Evolutionary conservation across 2,888 invertebrate species (phyloP), one percentile per base, ranked within the genome.

Genomic region (Erpobdella octoculata): DNA sequence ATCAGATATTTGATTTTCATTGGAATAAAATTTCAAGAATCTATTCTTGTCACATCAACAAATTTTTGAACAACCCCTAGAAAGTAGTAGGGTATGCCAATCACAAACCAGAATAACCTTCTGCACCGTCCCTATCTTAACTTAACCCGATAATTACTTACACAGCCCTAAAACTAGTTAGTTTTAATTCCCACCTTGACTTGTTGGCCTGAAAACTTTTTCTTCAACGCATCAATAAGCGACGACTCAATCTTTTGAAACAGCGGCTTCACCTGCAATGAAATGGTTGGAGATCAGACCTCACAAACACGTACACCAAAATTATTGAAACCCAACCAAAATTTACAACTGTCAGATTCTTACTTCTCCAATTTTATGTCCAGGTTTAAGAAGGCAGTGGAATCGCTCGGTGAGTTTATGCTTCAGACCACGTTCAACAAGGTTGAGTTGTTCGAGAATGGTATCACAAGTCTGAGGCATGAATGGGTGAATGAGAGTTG

Each of bases 211-310:
- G 89, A 89, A 84, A 90, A 96, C 79, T 88, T 89, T 35, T 86
- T 86, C 77, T 91, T 89, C 35, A 95, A 85, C 59, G 88, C 87
- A 69, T 91, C 90, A 0, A 93, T 86, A n/a, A 86, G 83, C 0
- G 87, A 84, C 5, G 87, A 86, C 77, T 95, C 95, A 70, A 97
- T 88, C 85, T 94, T 95, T 8, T 88, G 86, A 84, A 97, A 97
- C 1, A 98, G 84, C 0, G 97, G 95, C 61, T 87, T 87, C 0
- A 95, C 93, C 85, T 87, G 78, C 82, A 80, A 35, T 31, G n/a
- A 28, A 37, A 72, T 70, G 1, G 69, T 68, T 64, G 38, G 31
- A 53, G 37, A 59, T 37, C 28, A 62, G 31, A n/a, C 18, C 58
- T 9, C 28, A 48, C 33, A 21, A 9, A 3, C 12, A 25, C 9